Percentiles rank a stretch among this genome's conserved stretches.
Conservation (phyloP, 2,888 invertebrate species). For the Pterostichus niger region DNA sequence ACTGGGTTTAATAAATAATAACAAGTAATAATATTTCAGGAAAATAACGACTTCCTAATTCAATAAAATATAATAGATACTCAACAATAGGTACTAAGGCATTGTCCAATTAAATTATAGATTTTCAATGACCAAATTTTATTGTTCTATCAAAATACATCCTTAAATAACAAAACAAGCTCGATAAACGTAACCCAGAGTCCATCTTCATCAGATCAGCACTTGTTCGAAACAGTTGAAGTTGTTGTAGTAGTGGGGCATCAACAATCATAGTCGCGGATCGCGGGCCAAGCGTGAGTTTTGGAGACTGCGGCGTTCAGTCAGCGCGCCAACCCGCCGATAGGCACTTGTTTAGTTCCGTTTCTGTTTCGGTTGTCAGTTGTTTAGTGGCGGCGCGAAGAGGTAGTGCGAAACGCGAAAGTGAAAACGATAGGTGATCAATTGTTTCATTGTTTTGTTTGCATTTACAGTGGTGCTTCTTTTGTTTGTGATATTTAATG, state of each 20-base stretch:
- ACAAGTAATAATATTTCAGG: too few species aligned
- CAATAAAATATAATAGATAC: too few species aligned
- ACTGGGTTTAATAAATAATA: too few species aligned
- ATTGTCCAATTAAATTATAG: too few species aligned
- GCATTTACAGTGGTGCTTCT: too few species aligned
- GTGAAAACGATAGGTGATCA: conserved; percentile 12
- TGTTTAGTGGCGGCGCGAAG: conserved; percentile 9
- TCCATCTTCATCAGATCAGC: background rate
- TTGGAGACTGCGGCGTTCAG: conserved; percentile 61
- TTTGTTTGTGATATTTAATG: background rate
- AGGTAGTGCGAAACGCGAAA: conserved; percentile 29
- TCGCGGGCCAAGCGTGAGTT: conserved; percentile 39
- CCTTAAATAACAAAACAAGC: background rate
- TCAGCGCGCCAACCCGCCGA: conserved; percentile 57
- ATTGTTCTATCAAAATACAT: background rate
- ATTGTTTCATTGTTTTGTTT: background rate
- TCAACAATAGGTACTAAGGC: too few species aligned
- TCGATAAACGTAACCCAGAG: background rate
- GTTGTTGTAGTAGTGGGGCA: conserved; percentile 26
- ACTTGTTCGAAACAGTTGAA: conserved; percentile 34
- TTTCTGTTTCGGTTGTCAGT: background rate
- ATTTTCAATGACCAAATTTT: too few species aligned
- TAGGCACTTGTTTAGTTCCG: conserved; percentile 29
- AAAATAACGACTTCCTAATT: too few species aligned
- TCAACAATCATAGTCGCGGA: too few species aligned